phyloP scores from a whole-genome alignment of 2,888 invertebrate species.

The Sycophila texana region DNA sequence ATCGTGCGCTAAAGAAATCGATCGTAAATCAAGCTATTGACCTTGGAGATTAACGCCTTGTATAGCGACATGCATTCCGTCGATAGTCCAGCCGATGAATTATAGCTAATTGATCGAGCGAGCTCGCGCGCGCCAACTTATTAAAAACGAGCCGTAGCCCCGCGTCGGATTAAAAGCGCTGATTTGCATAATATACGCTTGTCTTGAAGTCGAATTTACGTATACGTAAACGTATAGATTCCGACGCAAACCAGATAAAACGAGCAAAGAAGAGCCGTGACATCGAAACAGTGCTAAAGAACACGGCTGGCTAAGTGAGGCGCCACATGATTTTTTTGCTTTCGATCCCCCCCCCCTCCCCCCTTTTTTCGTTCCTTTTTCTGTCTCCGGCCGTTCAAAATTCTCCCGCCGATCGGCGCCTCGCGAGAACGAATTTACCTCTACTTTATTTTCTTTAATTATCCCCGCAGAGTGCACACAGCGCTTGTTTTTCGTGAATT shows the following conservation, averaged over 20 bases:
- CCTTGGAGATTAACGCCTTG: too few species aligned
- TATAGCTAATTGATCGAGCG: slow-evolving; percentile 62
- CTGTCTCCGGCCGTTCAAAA: slow-evolving; percentile 1
- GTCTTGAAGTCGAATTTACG: slow-evolving; percentile 72
- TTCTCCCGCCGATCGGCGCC: slow-evolving; percentile 20
- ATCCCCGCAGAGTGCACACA: background rate
- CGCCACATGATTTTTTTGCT: slow-evolving; percentile 38
- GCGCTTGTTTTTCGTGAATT: background rate
- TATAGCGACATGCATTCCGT: too few species aligned
- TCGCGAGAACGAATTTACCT: slow-evolving; percentile 22
- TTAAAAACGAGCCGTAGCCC: slow-evolving; percentile 73
- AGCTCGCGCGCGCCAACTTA: slow-evolving; percentile 59
- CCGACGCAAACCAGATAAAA: slow-evolving; percentile 58
- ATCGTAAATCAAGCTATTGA: background rate
- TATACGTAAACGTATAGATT: slow-evolving; percentile 74
- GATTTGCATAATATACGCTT: slow-evolving; percentile 72
- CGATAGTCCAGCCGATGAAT: slow-evolving; percentile 57
- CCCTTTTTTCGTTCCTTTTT: slow-evolving; percentile 4
- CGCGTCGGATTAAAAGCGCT: slow-evolving; percentile 73
- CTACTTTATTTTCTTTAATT: background rate
- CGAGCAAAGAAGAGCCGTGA: slow-evolving; percentile 6
- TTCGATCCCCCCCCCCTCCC: background rate
- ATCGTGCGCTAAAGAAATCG: slow-evolving; percentile 3
- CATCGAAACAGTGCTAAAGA: slow-evolving; percentile 39
- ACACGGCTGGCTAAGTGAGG: slow-evolving; percentile 39